phyloP scores from a whole-genome alignment of 1,140 invertebrate genomes.

The Drosophila nasuta region DNA sequence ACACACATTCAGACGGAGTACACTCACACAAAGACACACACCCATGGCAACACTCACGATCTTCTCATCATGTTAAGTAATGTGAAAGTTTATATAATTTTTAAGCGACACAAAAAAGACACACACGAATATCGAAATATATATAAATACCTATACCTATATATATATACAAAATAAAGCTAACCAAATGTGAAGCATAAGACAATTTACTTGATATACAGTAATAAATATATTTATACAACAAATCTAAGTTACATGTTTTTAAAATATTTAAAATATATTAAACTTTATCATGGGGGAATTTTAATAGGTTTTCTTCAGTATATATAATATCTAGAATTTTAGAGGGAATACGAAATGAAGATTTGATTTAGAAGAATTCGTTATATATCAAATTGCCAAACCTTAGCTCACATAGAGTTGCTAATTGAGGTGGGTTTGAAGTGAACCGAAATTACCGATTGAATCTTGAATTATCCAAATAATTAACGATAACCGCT shows the following conservation, averaged over 20 bases:
- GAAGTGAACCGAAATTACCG: no score
- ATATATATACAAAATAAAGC: conserved; percentile 43
- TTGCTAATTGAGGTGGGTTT: no score
- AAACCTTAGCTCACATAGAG: no score
- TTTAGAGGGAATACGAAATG: no score
- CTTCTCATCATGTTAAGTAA: conserved; percentile 45
- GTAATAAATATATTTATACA: conserved; percentile 45
- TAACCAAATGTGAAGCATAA: conserved; percentile 64
- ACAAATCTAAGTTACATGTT: background rate
- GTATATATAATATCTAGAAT: no score
- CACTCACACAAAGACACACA: conserved; percentile 14
- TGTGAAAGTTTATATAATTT: conserved; percentile 48
- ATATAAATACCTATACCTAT: conserved; percentile 38
- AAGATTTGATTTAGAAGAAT: no score
- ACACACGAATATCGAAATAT: conserved; percentile 54
- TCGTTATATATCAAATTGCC: no score
- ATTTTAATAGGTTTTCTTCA: no score
- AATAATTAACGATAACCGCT: background rate
- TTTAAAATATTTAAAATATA: no score
- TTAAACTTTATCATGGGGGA: no score
- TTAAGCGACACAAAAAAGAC: conserved; percentile 47
- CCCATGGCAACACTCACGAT: background rate
- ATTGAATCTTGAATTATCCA: background rate
- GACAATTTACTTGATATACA: conserved; percentile 41
- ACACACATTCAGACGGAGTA: conserved; percentile 5